A percentile compares a stretch with the other conserved stretches of the same genome.
Conservation (phyloP, 2,888 invertebrate genomes). For the Papilio demoleus region DNA sequence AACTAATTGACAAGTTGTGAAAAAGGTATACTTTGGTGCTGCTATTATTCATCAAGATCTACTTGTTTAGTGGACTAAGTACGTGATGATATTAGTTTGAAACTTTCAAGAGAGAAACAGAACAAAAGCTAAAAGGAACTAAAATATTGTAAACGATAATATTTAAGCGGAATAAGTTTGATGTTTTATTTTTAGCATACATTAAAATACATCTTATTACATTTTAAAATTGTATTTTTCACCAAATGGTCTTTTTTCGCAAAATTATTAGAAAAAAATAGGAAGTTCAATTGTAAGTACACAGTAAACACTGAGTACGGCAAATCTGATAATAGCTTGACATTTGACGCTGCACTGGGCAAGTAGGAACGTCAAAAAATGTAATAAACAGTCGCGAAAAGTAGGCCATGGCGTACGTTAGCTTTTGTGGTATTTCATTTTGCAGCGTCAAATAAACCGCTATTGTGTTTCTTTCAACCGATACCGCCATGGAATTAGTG, state of each 20-base stretch:
- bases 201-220: too few relatives aligned
- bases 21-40: neutral
- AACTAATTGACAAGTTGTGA: neutral
- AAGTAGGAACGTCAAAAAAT: slow-evolving; percentile 5
- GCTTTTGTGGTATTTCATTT: slow-evolving; percentile 50
- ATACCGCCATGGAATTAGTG: slow-evolving; percentile 74
- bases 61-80: neutral
- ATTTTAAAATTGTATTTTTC: too few relatives aligned
- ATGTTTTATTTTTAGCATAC: too few relatives aligned
- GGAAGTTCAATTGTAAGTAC: too few relatives aligned
- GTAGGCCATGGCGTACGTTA: slow-evolving; percentile 68
- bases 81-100: neutral
- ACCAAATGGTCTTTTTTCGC: too few relatives aligned
- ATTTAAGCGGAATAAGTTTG: too few relatives aligned
- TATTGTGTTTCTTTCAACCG: slow-evolving; percentile 52
- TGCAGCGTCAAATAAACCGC: slow-evolving; percentile 54
- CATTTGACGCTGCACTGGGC: slow-evolving; percentile 19
- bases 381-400: slow-evolving; percentile 66
- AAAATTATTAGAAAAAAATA: too few relatives aligned
- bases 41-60: neutral
- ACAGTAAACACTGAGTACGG: neutral
- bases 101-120: too few relatives aligned
- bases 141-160: too few relatives aligned
- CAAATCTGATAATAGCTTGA: neutral
- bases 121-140: too few relatives aligned